Base-by-base conservation (phyloP, 2,797 vertebrate species). In the Sciurus vulgaris region DNA sequence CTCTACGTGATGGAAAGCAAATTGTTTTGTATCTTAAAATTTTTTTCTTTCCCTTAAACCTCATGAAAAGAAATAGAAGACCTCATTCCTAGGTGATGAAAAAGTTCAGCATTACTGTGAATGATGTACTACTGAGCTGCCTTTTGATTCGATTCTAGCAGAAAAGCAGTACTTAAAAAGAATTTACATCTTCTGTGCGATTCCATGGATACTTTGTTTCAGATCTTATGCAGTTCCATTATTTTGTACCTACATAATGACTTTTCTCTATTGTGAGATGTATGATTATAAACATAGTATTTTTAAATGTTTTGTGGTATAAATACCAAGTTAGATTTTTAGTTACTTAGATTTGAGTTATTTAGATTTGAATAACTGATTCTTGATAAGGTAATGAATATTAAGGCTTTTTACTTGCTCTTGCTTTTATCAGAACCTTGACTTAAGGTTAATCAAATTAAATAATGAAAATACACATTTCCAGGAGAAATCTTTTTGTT, bases 381-480 rank as follows among this genome's bases (percentile, higher is more conserved):
- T 86, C 26, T 59, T 85, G 59, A 89, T 74, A 86, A 49, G 54
- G 67, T 65, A 56, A 86, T 79, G 63, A 51, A 79, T 92, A 41
- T 35, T 44, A n/a, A 47, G 33, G 56, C 49, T 91, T 81, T 86
- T 81, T 74, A 30, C 51, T 89, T 85, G 63, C 73, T 76, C 84
- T 86, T 92, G 26, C 7, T 69, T 38, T 77, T 44, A 69, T 65
- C 54, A 83, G 30, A 73, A 70, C 15, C 4, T 86, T 86, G 59
- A 85, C 22, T 76, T 76, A 56, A 93, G 38, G 5, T n/a, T 69
- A 76, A 72, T 82, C 26, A 72, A 77, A 76, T 51, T 89, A 74
- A 92, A 67, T 73, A 85, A 59, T 89, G 30, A 47, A 88, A 89
- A 89, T 76, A 51, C 26, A n/a, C 90, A 70, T 86, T 86, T 86